Base-by-base conservation (phyloP, 1,140 invertebrate genomes). In the Anthonomus grandis region DNA sequence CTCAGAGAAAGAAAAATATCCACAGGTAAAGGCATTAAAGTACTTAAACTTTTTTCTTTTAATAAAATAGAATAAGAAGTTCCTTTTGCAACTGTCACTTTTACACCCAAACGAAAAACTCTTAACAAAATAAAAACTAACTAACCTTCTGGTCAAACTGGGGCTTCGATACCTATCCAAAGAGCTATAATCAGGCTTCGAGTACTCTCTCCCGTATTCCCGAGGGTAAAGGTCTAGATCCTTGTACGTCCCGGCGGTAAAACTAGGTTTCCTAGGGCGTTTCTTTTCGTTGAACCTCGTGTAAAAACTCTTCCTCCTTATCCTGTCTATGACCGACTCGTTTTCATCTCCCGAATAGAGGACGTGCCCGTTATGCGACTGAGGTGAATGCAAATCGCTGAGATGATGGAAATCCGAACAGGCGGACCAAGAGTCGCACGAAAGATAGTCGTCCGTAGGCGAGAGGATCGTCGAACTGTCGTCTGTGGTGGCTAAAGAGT, bases 271-370 rank as follows among this genome's bases (percentile, higher is more conserved):
- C 6, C 67, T 48, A 48, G 84, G 78, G 37, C 80, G 79, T 69
- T 86, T 87, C 64, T 86, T 82, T 64, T 90, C 87, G 65, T 93
- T 93, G 67, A 93, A 93, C 52, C 90, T 79, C 3, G 85, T 86
- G 67, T 93, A 95, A 73, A 91, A 94, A 70, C 90, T 93, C 70
- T 91, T 91, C 15, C 91, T 78, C 61, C 88, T 79, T 57, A 95
- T 94, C 60, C 91, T 78, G 65, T 95, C 91, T 24, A 86, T 85
- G 9, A 93, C 85, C 24, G 71, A 73, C 45, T 74, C 72, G 38
- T 59, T 67, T 63, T 74, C 72, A 52, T 74, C 72, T 4, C 69
- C 72, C 53, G 75, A 52, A 66, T 58, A 64, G 57, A 72, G 9
- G 64, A 39, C 17, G 36, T 19, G 68, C 64, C 74, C 76, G 0